Percentiles rank a stretch among this genome's conserved stretches.
Conservation (phyloP, 2,888 invertebrate genomes). For the Priocnemis perturbator region DNA sequence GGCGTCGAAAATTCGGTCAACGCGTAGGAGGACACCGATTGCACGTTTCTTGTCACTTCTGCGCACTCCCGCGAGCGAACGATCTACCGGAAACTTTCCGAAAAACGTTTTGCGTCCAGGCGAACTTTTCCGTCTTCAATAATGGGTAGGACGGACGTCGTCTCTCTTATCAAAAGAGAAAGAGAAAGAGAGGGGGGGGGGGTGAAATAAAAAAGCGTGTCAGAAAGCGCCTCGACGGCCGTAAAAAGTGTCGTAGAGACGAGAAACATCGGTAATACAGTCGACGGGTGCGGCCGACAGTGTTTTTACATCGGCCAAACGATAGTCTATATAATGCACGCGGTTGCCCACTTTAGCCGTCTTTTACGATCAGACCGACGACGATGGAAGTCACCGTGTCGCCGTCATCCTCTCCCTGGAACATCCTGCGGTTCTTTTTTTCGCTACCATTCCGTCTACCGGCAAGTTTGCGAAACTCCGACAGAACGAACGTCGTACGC, state of each 20-base stretch:
- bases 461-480: too few relatives aligned
- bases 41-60: too few relatives aligned
- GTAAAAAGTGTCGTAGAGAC: conserved; percentile 11
- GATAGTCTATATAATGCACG: conserved; percentile 11
- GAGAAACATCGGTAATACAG: conserved; percentile 21
- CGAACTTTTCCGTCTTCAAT: neutral
- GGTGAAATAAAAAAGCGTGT: neutral
- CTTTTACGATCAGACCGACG: conserved; percentile 26
- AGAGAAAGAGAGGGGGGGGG: neutral
- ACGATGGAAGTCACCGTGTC: conserved; percentile 30
- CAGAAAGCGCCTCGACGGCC: neutral
- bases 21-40: too few relatives aligned
- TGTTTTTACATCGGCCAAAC: conserved; percentile 11
- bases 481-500: too few relatives aligned
- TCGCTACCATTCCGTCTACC: too few relatives aligned
- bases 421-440: too few relatives aligned
- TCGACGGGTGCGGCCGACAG: neutral
- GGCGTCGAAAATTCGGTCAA: too few relatives aligned
- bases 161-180: neutral
- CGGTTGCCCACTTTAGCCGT: neutral
- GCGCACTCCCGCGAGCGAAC: too few relatives aligned
- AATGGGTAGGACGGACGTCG: neutral
- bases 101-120: neutral
- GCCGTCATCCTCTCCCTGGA: neutral
- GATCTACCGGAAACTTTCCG: too few relatives aligned